Evolutionary conservation across 2,797 vertebrate species (phyloP).

Genomic region (Molossus molossus): DNA sequence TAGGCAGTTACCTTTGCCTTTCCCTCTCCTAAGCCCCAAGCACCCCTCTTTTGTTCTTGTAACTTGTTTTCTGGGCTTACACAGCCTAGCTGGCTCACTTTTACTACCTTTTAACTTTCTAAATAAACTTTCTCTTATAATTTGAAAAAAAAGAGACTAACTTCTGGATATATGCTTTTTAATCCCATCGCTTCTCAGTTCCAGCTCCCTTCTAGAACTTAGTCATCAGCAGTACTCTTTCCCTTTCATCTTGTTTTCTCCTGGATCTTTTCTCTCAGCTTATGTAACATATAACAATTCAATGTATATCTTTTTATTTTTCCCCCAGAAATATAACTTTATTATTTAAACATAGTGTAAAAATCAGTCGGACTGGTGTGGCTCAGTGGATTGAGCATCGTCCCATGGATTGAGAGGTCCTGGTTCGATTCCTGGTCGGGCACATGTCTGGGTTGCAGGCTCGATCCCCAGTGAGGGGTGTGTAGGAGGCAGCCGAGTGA

Average conservation of each 20-base stretch:
- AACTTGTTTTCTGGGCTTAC: neutral
- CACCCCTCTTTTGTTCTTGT: neutral
- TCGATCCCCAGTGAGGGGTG: too few relatives aligned
- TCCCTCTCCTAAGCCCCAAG: neutral
- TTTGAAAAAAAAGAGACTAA: neutral
- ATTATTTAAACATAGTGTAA: conserved; percentile 22
- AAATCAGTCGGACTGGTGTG: neutral
- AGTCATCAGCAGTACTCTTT: neutral
- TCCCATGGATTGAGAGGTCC: too few relatives aligned
- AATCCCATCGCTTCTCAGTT: neutral
- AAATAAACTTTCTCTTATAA: neutral
- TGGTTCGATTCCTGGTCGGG: too few relatives aligned
- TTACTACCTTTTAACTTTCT: neutral
- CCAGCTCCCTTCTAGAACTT: neutral
- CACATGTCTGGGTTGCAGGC: too few relatives aligned
- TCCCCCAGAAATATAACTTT: neutral
- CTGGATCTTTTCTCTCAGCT: neutral
- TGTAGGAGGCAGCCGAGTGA: too few relatives aligned
- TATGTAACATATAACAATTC: neutral
- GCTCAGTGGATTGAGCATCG: too few relatives aligned
- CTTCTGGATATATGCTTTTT: neutral
- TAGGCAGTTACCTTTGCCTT: neutral
- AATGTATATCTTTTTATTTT: neutral
- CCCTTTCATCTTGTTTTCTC: conserved; percentile 18
- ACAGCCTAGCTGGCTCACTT: neutral